phyloP scores from a whole-genome alignment of 2,113 vertebrate genomes.

The Plotosus lineatus region DNA sequence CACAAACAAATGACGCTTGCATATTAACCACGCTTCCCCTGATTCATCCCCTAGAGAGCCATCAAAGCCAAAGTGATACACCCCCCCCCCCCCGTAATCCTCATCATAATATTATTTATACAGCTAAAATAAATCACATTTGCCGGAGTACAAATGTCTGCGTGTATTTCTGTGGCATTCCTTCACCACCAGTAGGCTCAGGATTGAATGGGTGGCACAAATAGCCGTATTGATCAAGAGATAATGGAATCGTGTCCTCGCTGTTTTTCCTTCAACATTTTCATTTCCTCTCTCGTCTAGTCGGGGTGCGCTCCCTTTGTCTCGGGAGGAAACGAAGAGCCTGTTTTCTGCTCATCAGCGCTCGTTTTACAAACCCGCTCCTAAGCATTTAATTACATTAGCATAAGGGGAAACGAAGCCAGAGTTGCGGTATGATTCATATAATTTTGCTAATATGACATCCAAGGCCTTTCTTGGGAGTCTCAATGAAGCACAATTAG shows the following conservation, averaged over 20 bases:
- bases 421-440: slow-evolving; percentile 33
- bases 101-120: slow-evolving; percentile 41
- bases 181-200: slow-evolving; percentile 38
- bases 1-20: neutral
- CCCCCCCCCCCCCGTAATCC: neutral
- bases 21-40: slow-evolving; percentile 33
- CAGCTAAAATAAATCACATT: slow-evolving; percentile 46
- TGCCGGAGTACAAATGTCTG: slow-evolving; percentile 30
- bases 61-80: slow-evolving; percentile 41
- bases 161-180: slow-evolving; percentile 43
- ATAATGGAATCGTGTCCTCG: slow-evolving; percentile 55
- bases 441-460: slow-evolving; percentile 43
- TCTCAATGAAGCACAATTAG: slow-evolving; percentile 42
- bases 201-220: slow-evolving; percentile 52
- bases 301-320: slow-evolving; percentile 17
- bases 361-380: slow-evolving; percentile 40
- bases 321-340: slow-evolving; percentile 33
- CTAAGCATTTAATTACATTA: slow-evolving; percentile 58
- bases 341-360: slow-evolving; percentile 45
- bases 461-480: slow-evolving; percentile 27
- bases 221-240: slow-evolving; percentile 54
- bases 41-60: slow-evolving; percentile 21
- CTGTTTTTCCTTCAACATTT: slow-evolving; percentile 53
- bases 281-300: slow-evolving; percentile 45
- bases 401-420: slow-evolving; percentile 54